These are phyloP conservation scores for Zalophus californianus DNA, from an alignment of 2,797 vertebrate genomes.

Conservation along the genomic window DNA sequence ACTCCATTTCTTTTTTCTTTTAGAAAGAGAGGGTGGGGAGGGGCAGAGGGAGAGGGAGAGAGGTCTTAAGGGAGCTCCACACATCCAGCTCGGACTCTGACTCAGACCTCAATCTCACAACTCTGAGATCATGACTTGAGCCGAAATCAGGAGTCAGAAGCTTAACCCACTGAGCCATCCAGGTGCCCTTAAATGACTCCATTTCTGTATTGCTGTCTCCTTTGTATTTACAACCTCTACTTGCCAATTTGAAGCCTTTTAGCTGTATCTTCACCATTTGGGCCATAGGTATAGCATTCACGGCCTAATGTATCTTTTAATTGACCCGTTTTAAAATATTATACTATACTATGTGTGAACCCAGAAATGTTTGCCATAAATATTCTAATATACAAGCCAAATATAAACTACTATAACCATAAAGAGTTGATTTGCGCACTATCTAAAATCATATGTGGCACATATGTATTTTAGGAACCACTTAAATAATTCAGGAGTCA, in stretches of 20 bases:
- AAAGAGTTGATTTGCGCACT: background rate
- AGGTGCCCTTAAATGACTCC: background rate
- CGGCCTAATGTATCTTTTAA: background rate
- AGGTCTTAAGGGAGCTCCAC: background rate
- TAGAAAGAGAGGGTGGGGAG: background rate
- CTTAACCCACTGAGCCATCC: background rate
- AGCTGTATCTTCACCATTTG: background rate
- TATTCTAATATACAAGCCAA: background rate
- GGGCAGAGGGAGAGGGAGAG: background rate
- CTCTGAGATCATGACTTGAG: background rate
- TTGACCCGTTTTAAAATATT: background rate
- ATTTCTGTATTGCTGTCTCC: background rate
- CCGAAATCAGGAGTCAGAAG: background rate
- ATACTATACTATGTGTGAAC: background rate
- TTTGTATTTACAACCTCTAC: background rate
- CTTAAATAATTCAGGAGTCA: background rate
- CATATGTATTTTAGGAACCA: background rate
- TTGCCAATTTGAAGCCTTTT: background rate
- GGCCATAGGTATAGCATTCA: background rate
- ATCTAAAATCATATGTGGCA: background rate
- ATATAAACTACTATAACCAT: background rate
- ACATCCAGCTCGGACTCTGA: background rate
- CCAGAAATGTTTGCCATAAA: background rate
- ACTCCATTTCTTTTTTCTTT: background rate
- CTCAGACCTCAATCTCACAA: background rate